These are phyloP conservation scores for Moxostoma hubbsi DNA, from an alignment of 2,797 vertebrate species.

Conservation along the genomic window DNA sequence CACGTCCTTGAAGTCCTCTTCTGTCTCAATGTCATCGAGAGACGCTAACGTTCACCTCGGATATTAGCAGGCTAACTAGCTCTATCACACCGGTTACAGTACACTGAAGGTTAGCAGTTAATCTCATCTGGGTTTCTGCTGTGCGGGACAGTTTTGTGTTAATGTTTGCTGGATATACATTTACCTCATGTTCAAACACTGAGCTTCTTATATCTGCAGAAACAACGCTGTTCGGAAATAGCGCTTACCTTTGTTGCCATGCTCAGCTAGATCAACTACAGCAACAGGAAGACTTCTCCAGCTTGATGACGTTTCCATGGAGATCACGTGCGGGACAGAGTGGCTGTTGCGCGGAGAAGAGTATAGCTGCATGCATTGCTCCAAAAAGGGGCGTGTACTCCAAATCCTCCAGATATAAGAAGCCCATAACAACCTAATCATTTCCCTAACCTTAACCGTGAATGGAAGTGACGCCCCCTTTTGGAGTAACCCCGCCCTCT, in stretches of 20 bases:
- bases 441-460: too few species aligned
- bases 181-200: neutral
- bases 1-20: constrained; percentile 3
- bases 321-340: constrained; percentile 67
- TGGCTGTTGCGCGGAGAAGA: constrained; percentile 47
- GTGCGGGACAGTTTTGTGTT: neutral
- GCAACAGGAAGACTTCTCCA: constrained; percentile 63
- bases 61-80: constrained; percentile 63
- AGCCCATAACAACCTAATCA: too few species aligned
- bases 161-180: neutral
- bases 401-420: too few species aligned
- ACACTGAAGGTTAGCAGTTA: constrained; percentile 26
- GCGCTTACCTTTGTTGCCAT: constrained; percentile 80
- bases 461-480: too few species aligned
- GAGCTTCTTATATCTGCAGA: neutral
- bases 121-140: neutral
- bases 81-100: constrained; percentile 25
- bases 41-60: constrained; percentile 60
- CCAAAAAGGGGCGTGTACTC: too few species aligned
- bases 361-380: too few species aligned
- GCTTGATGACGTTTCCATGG: constrained; percentile 74
- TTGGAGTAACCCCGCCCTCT: too few species aligned
- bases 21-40: constrained; percentile 70
- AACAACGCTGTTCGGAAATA: constrained; percentile 25
- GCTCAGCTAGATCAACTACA: constrained; percentile 66